Evolutionary conservation across 2,888 invertebrate genomes (phyloP).

Genomic region (Helobdella robusta): DNA sequence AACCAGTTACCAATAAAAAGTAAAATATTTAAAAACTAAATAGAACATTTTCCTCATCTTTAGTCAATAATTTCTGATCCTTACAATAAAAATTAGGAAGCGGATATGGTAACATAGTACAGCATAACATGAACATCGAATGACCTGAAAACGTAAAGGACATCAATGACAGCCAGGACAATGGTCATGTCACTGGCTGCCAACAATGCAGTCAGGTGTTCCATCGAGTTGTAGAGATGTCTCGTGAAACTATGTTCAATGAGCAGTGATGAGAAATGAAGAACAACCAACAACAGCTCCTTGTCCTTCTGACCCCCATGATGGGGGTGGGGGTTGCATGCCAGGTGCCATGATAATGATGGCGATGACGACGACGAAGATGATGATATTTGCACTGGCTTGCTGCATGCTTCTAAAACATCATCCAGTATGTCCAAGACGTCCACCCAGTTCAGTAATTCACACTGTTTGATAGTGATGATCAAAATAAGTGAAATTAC

Average conservation of each 20-base stretch:
- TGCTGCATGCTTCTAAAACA: constrained; percentile 66
- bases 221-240: constrained; percentile 77
- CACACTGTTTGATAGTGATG: no score
- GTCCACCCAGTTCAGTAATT: constrained; percentile 75
- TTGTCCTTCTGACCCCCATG: constrained; percentile 56
- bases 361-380: not conserved
- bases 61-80: no score
- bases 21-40: no score
- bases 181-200: constrained; percentile 72
- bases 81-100: no score
- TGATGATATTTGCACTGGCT: constrained; percentile 34
- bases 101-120: no score
- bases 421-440: constrained; percentile 62
- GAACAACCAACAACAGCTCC: constrained; percentile 63
- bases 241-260: constrained; percentile 79
- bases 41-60: no score
- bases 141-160: constrained; percentile 68
- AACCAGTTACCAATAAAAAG: no score
- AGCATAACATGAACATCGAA: not conserved
- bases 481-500: no score
- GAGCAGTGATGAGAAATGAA: constrained; percentile 70
- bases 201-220: constrained; percentile 66
- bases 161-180: constrained; percentile 70
- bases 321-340: constrained; percentile 58
- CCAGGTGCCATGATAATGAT: constrained; percentile 62